phyloP scores from a whole-genome alignment of 2,113 vertebrate species.

The Cyphomyrus plagiostoma region DNA sequence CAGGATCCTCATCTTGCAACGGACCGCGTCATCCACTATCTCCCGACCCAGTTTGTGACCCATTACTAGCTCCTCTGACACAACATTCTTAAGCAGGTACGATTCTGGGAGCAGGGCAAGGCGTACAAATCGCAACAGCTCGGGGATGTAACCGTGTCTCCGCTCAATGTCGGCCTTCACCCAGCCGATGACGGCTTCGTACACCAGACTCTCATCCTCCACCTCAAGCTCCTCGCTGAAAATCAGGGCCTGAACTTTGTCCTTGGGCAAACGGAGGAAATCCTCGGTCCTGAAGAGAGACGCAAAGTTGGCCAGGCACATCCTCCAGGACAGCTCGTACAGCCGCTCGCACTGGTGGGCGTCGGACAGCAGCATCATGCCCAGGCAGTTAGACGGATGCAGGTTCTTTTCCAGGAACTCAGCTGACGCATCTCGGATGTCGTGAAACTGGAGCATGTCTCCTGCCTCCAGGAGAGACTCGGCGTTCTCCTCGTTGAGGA shows the following conservation, averaged over 20 bases:
- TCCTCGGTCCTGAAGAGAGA: conserved; percentile 66
- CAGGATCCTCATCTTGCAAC: conserved; percentile 73
- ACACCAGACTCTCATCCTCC: conserved; percentile 72
- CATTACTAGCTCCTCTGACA: conserved; percentile 67
- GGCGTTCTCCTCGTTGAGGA: conserved; percentile 75
- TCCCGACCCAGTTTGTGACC: conserved; percentile 67
- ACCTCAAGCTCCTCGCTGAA: conserved; percentile 75
- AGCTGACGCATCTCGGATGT: conserved; percentile 68
- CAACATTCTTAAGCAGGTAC: conserved; percentile 65
- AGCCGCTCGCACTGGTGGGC: conserved; percentile 70
- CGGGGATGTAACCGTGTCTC: conserved; percentile 59
- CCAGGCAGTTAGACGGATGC: conserved; percentile 70
- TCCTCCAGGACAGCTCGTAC: conserved; percentile 71
- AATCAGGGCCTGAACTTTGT: conserved; percentile 70
- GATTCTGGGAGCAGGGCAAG: conserved; percentile 68
- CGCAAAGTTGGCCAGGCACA: conserved; percentile 70
- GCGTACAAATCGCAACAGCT: conserved; percentile 67
- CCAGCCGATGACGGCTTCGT: conserved; percentile 74
- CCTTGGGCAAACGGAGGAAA: conserved; percentile 67
- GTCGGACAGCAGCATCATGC: conserved; percentile 76
- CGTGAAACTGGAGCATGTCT: conserved; percentile 78
- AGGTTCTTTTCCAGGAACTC: conserved; percentile 77
- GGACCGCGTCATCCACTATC: conserved; percentile 70
- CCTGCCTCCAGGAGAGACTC: conserved; percentile 73
- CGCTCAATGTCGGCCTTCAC: conserved; percentile 63